phyloP scores from a whole-genome alignment of 2,888 invertebrate species.

The Lithodes maja region DNA sequence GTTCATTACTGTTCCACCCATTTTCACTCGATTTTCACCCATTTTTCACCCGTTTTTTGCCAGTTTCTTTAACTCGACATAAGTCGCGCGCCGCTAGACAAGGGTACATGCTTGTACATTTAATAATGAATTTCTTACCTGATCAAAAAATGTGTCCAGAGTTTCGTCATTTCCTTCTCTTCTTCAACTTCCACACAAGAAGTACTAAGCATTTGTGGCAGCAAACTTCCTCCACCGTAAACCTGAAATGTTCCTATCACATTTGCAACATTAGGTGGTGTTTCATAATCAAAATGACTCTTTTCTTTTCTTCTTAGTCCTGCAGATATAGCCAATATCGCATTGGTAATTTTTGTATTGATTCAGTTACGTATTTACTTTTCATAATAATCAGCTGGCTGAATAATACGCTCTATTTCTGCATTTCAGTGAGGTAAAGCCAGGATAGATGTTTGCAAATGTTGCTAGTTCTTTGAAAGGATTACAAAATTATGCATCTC shows the following conservation, averaged over 20 bases:
- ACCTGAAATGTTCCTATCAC: conserved; percentile 19
- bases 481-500: conserved; percentile 1
- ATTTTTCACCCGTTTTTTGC: no score
- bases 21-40: no score
- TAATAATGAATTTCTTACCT: not conserved
- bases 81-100: no score
- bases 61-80: no score
- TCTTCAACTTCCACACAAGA: not conserved
- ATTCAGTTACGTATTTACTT: conserved; percentile 33
- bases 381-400: conserved; percentile 32
- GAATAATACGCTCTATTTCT: conserved; percentile 23
- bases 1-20: no score
- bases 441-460: conserved; percentile 14
- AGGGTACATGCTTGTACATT: not conserved
- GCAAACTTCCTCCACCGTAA: conserved; percentile 8
- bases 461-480: conserved; percentile 24
- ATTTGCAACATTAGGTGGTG: not conserved
- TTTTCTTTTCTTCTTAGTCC: conserved; percentile 21
- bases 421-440: conserved; percentile 40
- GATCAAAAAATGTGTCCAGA: not conserved
- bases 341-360: conserved; percentile 34
- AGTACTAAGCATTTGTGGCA: not conserved
- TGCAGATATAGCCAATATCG: conserved; percentile 17
- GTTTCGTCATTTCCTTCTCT: conserved; percentile 7
- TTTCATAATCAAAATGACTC: conserved; percentile 13